These are phyloP conservation scores for Thyatira batis DNA, from an alignment of 2,888 invertebrate genomes.

Conservation along the genomic window DNA sequence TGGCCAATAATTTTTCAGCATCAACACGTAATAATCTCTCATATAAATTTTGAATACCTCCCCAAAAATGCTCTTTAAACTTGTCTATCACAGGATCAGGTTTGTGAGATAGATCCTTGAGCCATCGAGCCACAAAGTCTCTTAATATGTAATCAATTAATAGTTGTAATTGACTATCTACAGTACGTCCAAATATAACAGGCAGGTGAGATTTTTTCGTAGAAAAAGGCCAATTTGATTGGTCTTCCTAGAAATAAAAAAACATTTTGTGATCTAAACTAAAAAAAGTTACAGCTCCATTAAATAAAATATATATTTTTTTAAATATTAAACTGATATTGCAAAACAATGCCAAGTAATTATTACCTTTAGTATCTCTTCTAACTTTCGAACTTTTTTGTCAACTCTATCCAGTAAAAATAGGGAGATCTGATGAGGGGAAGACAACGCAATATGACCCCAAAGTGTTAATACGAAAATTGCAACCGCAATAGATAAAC, in stretches of 20 bases:
- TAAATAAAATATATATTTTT: neutral
- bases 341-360: slow-evolving; percentile 2
- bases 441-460: slow-evolving; percentile 85
- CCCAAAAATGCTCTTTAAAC: slow-evolving; percentile 92
- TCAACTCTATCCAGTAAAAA: slow-evolving; percentile 82
- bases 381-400: slow-evolving; percentile 83
- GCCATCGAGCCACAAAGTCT: slow-evolving; percentile 91
- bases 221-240: slow-evolving; percentile 62
- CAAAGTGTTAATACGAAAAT: slow-evolving; percentile 75
- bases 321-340: neutral
- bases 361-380: slow-evolving; percentile 83
- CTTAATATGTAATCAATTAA: slow-evolving; percentile 89
- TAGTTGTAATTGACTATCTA: slow-evolving; percentile 92
- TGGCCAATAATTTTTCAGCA: slow-evolving; percentile 91
- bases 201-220: slow-evolving; percentile 83
- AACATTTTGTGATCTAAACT: neutral
- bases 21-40: slow-evolving; percentile 89
- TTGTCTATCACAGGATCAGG: slow-evolving; percentile 85
- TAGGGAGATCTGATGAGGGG: slow-evolving; percentile 84
- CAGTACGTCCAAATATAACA: slow-evolving; percentile 91
- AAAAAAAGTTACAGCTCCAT: neutral
- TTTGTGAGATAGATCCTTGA: slow-evolving; percentile 86
- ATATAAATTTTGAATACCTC: slow-evolving; percentile 87
- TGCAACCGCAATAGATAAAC: slow-evolving; percentile 47
- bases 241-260: slow-evolving; percentile 59